Conservation (phyloP, 2,797 vertebrate genomes). For the Dicrostonyx torquatus region DNA sequence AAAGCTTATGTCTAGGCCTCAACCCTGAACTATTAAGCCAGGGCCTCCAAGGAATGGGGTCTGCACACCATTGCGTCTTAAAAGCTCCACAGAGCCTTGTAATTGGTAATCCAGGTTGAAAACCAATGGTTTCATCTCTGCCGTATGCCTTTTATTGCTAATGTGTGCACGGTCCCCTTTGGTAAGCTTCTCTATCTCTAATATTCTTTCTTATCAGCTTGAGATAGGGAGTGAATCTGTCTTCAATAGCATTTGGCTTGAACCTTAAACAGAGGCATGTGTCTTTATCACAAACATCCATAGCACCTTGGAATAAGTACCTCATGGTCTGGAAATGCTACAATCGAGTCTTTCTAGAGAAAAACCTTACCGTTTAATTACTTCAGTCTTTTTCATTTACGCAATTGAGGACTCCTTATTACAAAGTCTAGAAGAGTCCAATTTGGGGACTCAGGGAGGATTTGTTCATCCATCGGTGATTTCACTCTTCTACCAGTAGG, state of each 20-base stretch:
- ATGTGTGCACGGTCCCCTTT: neutral
- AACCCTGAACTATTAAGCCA: neutral
- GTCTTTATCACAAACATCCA: neutral
- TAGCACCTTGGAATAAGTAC: neutral
- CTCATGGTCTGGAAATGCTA: neutral
- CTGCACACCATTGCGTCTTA: neutral
- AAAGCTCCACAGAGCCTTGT: constrained; percentile 17
- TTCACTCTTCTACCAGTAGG: constrained; percentile 78
- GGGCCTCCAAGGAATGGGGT: neutral
- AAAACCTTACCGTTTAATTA: neutral
- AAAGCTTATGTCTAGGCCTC: neutral
- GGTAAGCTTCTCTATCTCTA: neutral
- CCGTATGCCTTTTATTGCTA: neutral
- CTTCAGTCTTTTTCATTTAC: neutral
- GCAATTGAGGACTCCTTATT: neutral
- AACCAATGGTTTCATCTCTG: neutral
- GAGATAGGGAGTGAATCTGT: neutral
- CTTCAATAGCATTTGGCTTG: neutral
- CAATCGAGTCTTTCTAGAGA: neutral
- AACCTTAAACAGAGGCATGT: neutral
- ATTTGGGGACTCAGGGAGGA: neutral
- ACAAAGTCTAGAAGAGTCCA: neutral
- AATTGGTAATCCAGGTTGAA: neutral
- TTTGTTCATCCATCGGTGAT: neutral
- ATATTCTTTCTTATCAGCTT: neutral